Base-by-base conservation (phyloP, 2,888 invertebrate genomes). In the Nemurella pictetii region DNA sequence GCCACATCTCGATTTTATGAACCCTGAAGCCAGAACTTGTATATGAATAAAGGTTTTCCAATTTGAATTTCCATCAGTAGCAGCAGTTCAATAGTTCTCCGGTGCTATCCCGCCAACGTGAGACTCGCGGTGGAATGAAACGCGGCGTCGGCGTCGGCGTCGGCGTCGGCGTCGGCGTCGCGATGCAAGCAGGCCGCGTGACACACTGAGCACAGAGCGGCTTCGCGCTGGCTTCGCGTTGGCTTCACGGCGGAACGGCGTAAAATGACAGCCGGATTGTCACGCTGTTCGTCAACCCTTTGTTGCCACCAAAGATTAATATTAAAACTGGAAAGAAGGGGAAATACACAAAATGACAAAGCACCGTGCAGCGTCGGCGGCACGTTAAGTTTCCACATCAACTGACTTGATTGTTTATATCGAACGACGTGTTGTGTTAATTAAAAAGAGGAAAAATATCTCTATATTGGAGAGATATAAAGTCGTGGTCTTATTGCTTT, bases 21-120 rank as follows among this genome's bases (percentile, higher is more conserved):
- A 55, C 55, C 55, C 55, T 20, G 55, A 20, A 55, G 55, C 55
- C 20, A 20, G 20, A 55, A 55, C n/a, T 55, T 55, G 55, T 78
- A 29, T 78, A n/a, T 55, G 55, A 72, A 82, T 72, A 82, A 82
- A 82, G 82, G 82, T 55, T 82, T 82, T 82, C 55, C 82, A 82
- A 82, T 82, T 82, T 82, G 55, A 82, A 82, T 82, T 72, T 72
- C 82, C 82, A 82, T 82, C 82, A 82, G 82, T 25, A 27, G 82
- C 55, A 55, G 82, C 9, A 72, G 82, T 72, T 72, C 82, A 82
- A 72, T 82, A 82, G 55, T 55, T 55, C 55, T 55, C 55, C 20
- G 55, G 55, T 55, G 55, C 55, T 7, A 4, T 55, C 55, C 5
- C 20, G 55, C 55, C 9, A 20, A 55, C 20, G 55, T 20, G 28